Evolutionary conservation across 2,797 vertebrate species (phyloP), one percentile per base, ranked within the genome.

Genomic region (Cyclura pinguis): DNA sequence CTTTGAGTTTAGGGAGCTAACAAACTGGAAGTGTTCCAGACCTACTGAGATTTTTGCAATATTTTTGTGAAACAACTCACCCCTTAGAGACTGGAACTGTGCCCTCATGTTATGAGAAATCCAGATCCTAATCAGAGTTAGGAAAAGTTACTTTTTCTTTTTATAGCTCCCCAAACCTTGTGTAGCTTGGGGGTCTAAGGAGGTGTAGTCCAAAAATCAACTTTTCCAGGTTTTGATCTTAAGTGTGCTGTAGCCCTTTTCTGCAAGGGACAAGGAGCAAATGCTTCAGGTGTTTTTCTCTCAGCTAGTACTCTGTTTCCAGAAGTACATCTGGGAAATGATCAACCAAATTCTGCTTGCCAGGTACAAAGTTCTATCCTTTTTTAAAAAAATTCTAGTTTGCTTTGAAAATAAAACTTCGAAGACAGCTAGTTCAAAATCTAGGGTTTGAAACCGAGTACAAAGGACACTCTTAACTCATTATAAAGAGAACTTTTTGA

Each of bases 331-430:
- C 77, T 85, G 27, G 20, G 32, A 57, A 62, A 35, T 38, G 90
- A 80, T 81, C 52, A 85, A 93, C n/a, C 47, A 10, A 14, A 16
- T 8, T 3, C 42, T 89, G 16, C 14, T 1, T 77, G 78, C 84
- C 72, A 77, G 35, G 29, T 90, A 72, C 81, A 80, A 86, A 85
- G 57, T 55, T 91, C 90, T 0, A 0, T 89, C 67, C 20, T 55
- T 74, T 29, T 85, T 52, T 18, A 69, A 85, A 78, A 55, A 76
- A 89, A 81, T 16, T 22, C 6, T 22, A 22, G 6, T 22, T 22
- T 62, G 6, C 84, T 74, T 57, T 88, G 89, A 87, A 76, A 83
- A n/a, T 0, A 84, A 87, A 84, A 85, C 38, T 50, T 88, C 29
- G 13, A 72, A 55, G 27, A 59, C 86, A 87, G 5, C 32, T 85